Base-by-base conservation (phyloP, 2,797 vertebrate species). In the Oryzias dopingdopingensis region DNA sequence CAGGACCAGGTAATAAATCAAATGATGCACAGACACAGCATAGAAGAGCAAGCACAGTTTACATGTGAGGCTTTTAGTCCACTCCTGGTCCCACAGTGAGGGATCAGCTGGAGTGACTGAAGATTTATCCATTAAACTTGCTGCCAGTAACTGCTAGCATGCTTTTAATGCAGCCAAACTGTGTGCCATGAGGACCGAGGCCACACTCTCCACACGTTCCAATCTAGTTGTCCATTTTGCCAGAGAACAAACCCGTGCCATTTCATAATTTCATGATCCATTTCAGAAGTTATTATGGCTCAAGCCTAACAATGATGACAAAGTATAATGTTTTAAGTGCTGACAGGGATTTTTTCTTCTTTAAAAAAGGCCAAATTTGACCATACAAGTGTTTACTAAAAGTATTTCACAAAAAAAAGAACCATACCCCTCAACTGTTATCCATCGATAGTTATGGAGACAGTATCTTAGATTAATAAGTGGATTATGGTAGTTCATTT, bases 51-150 rank as follows among this genome's bases (percentile, higher is more conserved):
- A 15, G 62, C 37, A 1, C 41, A 23, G 65, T 67, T 67, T 62
- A 29, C 53, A 63, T 42, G 6, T 0, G 6, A 56, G 64, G 65
- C 59, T 77, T 58, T 75, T 56, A 69, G 70, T 56, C 45, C 37
- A 72, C 57, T 22, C 57, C 72, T 54, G 75, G 60, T 10, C 0
- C 24, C 5, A 47, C 49, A 48, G 60, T 2, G 40, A 52, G 59
- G 70, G 45, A 59, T 64, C 77, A 72, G 74, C 63, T 66, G 74
- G 71, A 64, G 56, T 37, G 10, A 50, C 52, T 49, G 43, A 0
- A 51, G 72, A 32, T 76, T 65, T 26, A 64, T 66, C 67, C 64
- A 65, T 77, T 77, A 77, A 62, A 77, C 66, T 41, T 1, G 17
- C 48, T 26, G 64, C 29, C 71, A 56, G 52, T 20, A 24, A 15